phyloP scores from a whole-genome alignment of 2,888 invertebrate genomes.

The Amaurobius ferox region DNA sequence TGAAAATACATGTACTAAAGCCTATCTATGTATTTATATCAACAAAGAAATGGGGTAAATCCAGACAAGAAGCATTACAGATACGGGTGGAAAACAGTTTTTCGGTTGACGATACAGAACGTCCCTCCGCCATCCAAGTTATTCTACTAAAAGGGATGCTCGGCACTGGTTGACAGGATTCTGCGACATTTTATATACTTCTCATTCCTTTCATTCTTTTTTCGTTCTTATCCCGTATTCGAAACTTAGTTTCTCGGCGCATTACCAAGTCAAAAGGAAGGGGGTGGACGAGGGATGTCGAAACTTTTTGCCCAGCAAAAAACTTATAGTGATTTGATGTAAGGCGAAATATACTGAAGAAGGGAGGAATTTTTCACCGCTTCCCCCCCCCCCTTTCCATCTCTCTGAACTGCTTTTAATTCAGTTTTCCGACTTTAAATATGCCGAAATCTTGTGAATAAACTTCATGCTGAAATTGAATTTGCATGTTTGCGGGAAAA shows the following conservation, averaged over 20 bases:
- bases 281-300: constrained; percentile 15
- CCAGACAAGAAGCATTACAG: constrained; percentile 58
- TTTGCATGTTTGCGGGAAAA: constrained; percentile 18
- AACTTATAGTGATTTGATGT: background rate
- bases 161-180: constrained; percentile 63
- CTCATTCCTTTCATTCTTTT: background rate
- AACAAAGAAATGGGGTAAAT: constrained; percentile 57
- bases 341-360: constrained; percentile 4
- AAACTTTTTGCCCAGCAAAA: constrained; percentile 13
- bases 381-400: background rate
- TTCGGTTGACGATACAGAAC: constrained; percentile 17
- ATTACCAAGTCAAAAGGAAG: constrained; percentile 62
- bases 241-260: constrained; percentile 44
- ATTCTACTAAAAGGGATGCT: constrained; percentile 62
- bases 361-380: background rate
- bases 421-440: constrained; percentile 17
- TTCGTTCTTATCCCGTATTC: constrained; percentile 45
- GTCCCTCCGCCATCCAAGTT: constrained; percentile 11
- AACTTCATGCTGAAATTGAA: constrained; percentile 13
- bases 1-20: constrained; percentile 20
- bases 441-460: constrained; percentile 5
- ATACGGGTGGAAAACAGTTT: constrained; percentile 36
- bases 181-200: constrained; percentile 40
- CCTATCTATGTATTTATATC: constrained; percentile 65
- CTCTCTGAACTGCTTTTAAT: constrained; percentile 12